Percentiles rank a stretch among this genome's conserved stretches.
These are phyloP conservation scores for Tetraodon nigroviridis DNA, from an alignment of 2,113 vertebrate genomes.

Conservation along the genomic window DNA sequence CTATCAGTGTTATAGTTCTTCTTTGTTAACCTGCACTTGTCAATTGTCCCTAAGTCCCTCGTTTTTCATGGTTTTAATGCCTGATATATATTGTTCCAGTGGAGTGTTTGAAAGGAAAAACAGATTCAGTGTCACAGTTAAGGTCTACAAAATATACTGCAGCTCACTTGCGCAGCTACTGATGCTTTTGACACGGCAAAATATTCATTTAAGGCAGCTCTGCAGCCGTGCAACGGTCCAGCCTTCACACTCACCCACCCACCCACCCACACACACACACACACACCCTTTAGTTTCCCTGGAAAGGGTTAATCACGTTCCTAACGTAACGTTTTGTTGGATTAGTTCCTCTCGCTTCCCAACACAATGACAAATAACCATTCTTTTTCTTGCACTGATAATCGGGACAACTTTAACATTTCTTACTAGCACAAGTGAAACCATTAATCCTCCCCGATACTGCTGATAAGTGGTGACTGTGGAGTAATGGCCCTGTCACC, in stretches of 20 bases:
- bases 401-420: conserved; percentile 99
- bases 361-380: conserved; percentile 99
- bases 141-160: neutral
- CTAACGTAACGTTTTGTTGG: conserved; percentile 76
- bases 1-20: no score
- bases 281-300: conserved; percentile 7
- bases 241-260: no score
- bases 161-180: neutral
- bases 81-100: conserved; percentile 8
- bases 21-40: conserved; percentile 4
- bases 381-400: conserved; percentile 98
- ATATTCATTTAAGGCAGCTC: conserved; percentile 23
- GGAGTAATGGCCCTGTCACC: conserved; percentile 98
- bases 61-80: neutral
- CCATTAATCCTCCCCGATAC: conserved; percentile 99
- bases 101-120: neutral
- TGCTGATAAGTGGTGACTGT: conserved; percentile 94
- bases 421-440: conserved; percentile 95
- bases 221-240: conserved; percentile 4
- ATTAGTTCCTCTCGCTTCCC: conserved; percentile 88
- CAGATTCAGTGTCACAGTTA: neutral
- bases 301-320: conserved; percentile 86
- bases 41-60: conserved; percentile 1
- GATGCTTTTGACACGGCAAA: conserved; percentile 18
- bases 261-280: no score